Evolutionary conservation across 2,797 vertebrate species (phyloP).

Genomic region (Siniperca undulata): DNA sequence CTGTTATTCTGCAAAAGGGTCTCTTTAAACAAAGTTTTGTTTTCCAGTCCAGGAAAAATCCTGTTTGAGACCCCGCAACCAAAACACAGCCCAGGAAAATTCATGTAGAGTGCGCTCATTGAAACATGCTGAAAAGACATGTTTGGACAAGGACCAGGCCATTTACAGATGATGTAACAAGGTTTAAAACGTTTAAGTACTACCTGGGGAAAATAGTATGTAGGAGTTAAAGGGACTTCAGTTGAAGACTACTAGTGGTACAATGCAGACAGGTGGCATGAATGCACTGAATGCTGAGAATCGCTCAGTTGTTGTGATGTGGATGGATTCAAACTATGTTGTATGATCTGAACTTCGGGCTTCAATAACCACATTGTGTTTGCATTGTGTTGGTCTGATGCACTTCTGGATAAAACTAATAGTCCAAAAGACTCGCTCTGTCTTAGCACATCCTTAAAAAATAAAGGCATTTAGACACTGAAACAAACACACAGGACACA

Average conservation of each 20-base stretch:
- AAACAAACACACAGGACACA: slow-evolving; percentile 1
- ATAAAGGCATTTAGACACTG: background rate
- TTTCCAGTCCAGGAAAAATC: slow-evolving; percentile 67
- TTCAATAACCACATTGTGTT: slow-evolving; percentile 66
- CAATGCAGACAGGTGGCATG: slow-evolving; percentile 58
- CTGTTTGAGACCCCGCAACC: slow-evolving; percentile 24
- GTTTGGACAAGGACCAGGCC: slow-evolving; percentile 43
- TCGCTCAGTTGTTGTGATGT: slow-evolving; percentile 64
- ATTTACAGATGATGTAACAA: slow-evolving; percentile 25
- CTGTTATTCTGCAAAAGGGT: slow-evolving; percentile 40
- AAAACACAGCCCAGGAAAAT: slow-evolving; percentile 57
- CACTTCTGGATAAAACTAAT: slow-evolving; percentile 54
- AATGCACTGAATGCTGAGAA: slow-evolving; percentile 64
- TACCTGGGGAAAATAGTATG: background rate
- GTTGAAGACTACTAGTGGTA: background rate
- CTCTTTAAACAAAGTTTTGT: slow-evolving; percentile 50
- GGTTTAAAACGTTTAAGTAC: slow-evolving; percentile 11
- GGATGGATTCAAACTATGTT: slow-evolving; percentile 45
- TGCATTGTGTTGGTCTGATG: slow-evolving; percentile 46
- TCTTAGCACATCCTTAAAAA: background rate
- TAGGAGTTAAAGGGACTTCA: slow-evolving; percentile 23
- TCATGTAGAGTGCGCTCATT: slow-evolving; percentile 23
- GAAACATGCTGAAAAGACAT: slow-evolving; percentile 35
- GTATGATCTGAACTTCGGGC: slow-evolving; percentile 21
- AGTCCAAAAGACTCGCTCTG: slow-evolving; percentile 5